Conservation (phyloP, 2,113 vertebrate species). For the Antidorcas marsupialis region DNA sequence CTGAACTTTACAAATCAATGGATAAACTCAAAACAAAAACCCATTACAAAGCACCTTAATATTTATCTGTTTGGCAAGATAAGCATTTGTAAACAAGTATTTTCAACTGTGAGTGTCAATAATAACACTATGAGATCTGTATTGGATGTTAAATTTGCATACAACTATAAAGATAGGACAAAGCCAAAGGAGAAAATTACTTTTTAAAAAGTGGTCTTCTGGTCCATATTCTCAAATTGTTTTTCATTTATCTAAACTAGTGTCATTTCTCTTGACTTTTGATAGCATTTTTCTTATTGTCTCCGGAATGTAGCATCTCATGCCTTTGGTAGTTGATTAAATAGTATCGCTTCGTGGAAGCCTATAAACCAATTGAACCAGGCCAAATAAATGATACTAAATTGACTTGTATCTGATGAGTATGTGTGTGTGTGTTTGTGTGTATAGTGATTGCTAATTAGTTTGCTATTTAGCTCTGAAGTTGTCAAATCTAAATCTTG, state of each 20-base stretch:
- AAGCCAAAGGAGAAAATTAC: background rate
- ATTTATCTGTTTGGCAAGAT: constrained; percentile 55
- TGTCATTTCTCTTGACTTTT: background rate
- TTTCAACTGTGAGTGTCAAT: constrained; percentile 36
- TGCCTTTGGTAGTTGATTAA: background rate
- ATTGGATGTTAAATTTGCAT: constrained; percentile 23
- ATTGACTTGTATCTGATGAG: background rate
- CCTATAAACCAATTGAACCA: background rate
- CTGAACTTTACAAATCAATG: constrained; percentile 68
- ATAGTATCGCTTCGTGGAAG: background rate
- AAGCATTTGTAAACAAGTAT: constrained; percentile 55
- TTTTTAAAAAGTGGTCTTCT: constrained; percentile 30
- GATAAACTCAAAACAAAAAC: constrained; percentile 62
- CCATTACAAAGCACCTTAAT: constrained; percentile 44
- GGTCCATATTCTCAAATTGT: constrained; percentile 11
- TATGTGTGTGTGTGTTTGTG: background rate
- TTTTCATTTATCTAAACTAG: background rate
- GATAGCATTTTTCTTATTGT: constrained; percentile 15
- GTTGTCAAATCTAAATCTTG: background rate
- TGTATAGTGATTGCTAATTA: background rate
- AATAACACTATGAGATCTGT: constrained; percentile 19
- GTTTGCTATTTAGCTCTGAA: background rate
- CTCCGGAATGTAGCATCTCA: background rate
- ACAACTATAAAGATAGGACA: background rate
- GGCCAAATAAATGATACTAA: background rate